Conservation (phyloP, 2,888 invertebrate species). For the Apamea anceps region DNA sequence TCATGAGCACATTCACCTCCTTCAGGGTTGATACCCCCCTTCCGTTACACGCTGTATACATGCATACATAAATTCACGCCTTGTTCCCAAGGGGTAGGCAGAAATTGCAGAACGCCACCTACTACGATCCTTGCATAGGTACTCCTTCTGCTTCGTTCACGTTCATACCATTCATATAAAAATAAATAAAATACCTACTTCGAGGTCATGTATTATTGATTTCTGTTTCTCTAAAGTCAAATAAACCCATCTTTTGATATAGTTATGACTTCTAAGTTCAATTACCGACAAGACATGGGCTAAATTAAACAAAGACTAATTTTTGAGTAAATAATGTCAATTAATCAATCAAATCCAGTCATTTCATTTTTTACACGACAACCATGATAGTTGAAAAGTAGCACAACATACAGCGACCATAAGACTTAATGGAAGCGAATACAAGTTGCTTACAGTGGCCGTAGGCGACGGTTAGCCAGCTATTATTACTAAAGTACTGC, state of each 20-base stretch:
- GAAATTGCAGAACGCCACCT: background rate
- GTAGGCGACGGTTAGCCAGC: slow-evolving; percentile 59
- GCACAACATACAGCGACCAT: slow-evolving; percentile 21
- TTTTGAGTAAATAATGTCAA: background rate
- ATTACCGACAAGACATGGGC: background rate
- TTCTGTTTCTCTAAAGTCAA: background rate
- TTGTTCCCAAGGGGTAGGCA: background rate
- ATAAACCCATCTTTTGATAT: background rate
- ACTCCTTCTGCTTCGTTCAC: background rate
- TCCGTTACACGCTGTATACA: too few species aligned
- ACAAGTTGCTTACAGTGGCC: slow-evolving; percentile 47
- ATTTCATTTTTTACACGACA: background rate
- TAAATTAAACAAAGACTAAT: background rate
- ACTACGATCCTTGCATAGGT: too few species aligned
- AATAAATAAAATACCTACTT: background rate
- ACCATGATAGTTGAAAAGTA: background rate
- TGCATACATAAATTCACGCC: background rate
- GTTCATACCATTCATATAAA: background rate
- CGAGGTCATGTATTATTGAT: background rate
- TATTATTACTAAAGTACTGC: slow-evolving; percentile 61
- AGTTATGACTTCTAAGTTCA: background rate
- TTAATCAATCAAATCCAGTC: background rate
- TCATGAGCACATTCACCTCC: too few species aligned
- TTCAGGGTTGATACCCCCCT: too few species aligned
- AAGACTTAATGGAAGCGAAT: slow-evolving; percentile 56